phyloP scores from a whole-genome alignment of 2,113 vertebrate species.

The Hippolais icterina region DNA sequence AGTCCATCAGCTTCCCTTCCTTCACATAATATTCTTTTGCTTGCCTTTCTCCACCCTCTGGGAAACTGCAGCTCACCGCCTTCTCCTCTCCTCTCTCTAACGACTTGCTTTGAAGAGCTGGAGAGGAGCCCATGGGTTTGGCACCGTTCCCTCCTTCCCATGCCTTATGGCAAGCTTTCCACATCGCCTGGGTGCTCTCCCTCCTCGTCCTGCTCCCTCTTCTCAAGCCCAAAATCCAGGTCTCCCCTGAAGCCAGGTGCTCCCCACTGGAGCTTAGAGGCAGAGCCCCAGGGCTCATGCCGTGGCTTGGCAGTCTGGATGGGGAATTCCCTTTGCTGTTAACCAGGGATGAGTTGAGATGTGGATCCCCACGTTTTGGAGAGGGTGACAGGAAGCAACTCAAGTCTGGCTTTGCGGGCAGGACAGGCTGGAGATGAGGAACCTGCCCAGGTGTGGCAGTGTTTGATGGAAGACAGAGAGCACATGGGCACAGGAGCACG shows the following conservation, averaged over 20 bases:
- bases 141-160: constrained; percentile 35
- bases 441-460: background rate
- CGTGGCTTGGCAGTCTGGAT: background rate
- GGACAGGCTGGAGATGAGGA: background rate
- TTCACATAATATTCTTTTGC: background rate
- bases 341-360: background rate
- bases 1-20: constrained; percentile 8
- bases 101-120: constrained; percentile 54
- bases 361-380: rapidly evolving
- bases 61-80: background rate
- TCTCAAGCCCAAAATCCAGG: background rate
- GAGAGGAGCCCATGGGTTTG: constrained; percentile 59
- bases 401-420: background rate
- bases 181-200: background rate
- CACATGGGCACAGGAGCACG: rapidly evolving
- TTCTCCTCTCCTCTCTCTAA: constrained; percentile 34
- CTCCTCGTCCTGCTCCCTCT: background rate
- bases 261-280: background rate
- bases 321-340: background rate
- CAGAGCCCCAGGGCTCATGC: background rate
- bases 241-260: background rate
- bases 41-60: background rate
- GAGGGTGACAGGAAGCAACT: background rate
- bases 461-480: background rate
- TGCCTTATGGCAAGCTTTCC: constrained; percentile 59